Evolutionary conservation across 2,888 invertebrate genomes (phyloP), one percentile per base, ranked within the genome.

Genomic region (Atrina japonica): DNA sequence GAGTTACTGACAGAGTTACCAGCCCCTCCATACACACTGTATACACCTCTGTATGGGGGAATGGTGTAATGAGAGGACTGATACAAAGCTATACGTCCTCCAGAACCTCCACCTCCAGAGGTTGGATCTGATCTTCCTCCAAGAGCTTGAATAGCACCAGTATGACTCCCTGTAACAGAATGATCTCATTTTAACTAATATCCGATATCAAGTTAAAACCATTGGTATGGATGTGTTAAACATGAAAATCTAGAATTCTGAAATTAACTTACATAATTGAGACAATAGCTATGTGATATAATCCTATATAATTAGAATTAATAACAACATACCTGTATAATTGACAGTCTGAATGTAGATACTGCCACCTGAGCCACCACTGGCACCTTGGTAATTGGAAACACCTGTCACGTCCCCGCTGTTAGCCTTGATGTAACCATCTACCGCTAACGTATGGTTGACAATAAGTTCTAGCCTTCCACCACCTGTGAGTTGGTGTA

Each of bases 321-420:
- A 21, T 7, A 18, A 3, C 6, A 7, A 18, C 56, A 27, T 70
- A 78, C 86, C 86, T 21, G 83, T 83, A 53, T 83, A 83, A 68
- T 80, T 80, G 43, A 73, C 72, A 5, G 81, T 81, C 16, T 72
- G 53, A 23, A 85, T 77, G 49, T 67, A 67, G 53, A 86, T 79
- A 61, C 83, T 83, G 21, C 86, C 86, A 1, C 84, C 86, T 74
- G 84, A 83, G 3, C 85, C 86, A 16, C 83, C 86, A 59, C 85
- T 78, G 30, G 65, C 81, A n/a, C 75, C 69, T 55, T 67, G 61
- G 9, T 52, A 35, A 18, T 29, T 45, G 0, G 30, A 30, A 3
- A 66, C 64, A 43, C 67, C 63, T 11, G 30, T 40, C 2, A 78
- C 67, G 45, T 79, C 72, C 30, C 72, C 67, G 63, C 82, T 82